Conservation (phyloP, 2,113 vertebrate species). For the Herpetotheres cachinnans region DNA sequence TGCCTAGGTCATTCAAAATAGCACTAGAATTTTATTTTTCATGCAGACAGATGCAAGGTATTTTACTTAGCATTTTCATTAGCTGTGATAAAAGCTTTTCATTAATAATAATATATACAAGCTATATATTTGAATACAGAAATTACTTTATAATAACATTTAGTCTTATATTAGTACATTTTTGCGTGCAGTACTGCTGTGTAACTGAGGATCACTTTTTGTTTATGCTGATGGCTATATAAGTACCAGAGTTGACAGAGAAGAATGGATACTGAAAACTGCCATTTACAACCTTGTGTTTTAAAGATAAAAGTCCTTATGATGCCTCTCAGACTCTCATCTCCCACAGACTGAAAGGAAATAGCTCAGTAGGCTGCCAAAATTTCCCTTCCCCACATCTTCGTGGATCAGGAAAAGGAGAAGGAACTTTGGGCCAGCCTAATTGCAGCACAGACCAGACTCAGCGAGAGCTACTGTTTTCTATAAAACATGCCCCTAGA, state of each 20-base stretch:
- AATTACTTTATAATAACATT: neutral
- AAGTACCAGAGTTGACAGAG: neutral
- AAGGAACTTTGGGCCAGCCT: neutral
- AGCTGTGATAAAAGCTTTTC: neutral
- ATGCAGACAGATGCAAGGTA: neutral
- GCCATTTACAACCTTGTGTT: neutral
- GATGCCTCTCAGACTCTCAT: neutral
- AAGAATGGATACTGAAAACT: neutral
- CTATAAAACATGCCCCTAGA: neutral
- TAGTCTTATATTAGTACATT: neutral
- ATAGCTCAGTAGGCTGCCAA: neutral
- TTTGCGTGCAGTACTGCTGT: neutral
- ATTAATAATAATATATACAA: neutral
- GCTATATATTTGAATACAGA: neutral
- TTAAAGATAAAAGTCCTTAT: neutral
- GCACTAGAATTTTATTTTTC: neutral
- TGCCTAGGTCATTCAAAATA: neutral
- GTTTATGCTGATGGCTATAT: neutral
- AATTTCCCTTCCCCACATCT: neutral
- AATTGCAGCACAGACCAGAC: neutral
- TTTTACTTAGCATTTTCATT: neutral
- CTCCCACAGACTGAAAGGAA: neutral
- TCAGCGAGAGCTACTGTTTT: neutral
- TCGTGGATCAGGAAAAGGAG: neutral
- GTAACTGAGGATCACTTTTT: neutral